Base-by-base conservation (phyloP, 2,113 vertebrate species). In the Platanista minor region DNA sequence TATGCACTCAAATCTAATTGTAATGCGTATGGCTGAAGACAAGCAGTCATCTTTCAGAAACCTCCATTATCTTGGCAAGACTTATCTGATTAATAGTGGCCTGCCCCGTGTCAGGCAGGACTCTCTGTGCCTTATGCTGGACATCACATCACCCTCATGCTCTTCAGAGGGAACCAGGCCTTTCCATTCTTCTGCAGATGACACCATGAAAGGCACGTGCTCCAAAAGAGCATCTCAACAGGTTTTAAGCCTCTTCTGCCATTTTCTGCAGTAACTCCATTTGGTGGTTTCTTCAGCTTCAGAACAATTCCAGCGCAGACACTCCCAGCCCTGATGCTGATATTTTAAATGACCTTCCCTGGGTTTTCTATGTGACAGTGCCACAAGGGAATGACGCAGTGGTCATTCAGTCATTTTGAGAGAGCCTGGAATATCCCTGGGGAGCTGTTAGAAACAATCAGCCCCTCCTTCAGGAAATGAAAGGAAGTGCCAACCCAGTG, bases 401-500 rank as follows among this genome's bases (percentile, higher is more conserved):
- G 88, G 74, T 96, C 92, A 95, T 96, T 97, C 54, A 92, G 95
- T 98, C 96, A 86, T 98, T 98, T 96, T 91, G 77, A 98, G 93
- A 98, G 98, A 97, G 94, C 83, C 95, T 52, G 96, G 52, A 91
- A 94, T 96, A 94, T 98, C 98, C 97, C 90, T 0, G 49, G 98
- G 95, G 98, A 96, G 64, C 84, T 75, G 81, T 96, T 97, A 97
- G 98, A 98, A 98, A 99, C 98, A 98, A 98, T 98, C 97, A 95
- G 96, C 97, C 86, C 80, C 96, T 97, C 95, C 91, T 98, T 97
- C 98, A 98, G 98, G 98, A 99, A 98, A 98, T 97, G 98, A 98
- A 98, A 98, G 98, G 98, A 99, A 98, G 97, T 98, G 96, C 98
- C 97, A 98, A 97, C 98, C 98, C 98, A 98, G 92, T 98, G 98